phyloP scores from a whole-genome alignment of 2,888 invertebrate species.

The Strigamia crassipes region DNA sequence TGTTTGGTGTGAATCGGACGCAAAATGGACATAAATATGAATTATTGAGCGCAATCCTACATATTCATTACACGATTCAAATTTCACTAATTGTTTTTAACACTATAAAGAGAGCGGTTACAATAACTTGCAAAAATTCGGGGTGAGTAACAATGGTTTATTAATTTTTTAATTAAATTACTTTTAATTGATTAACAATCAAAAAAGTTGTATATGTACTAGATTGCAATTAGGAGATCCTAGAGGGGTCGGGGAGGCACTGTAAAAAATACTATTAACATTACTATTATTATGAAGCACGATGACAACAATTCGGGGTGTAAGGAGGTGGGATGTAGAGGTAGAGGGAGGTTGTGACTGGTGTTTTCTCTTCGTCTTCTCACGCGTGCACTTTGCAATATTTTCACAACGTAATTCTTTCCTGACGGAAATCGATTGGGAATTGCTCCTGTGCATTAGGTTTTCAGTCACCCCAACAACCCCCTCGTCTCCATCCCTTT shows the following conservation, averaged over 20 bases:
- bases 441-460: conserved; percentile 16
- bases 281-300: not conserved
- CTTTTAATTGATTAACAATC: not conserved
- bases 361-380: not conserved
- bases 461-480: not conserved
- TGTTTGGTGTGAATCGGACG: conserved; percentile 1
- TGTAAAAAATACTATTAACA: not conserved
- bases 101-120: not conserved
- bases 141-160: not conserved
- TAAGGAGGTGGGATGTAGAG: not conserved
- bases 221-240: not conserved
- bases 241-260: not conserved
- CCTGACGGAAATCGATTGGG: conserved; percentile 11
- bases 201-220: not conserved
- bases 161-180: not conserved
- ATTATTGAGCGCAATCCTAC: not conserved
- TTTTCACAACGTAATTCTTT: conserved; percentile 12
- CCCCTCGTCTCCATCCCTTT: not conserved
- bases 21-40: not conserved
- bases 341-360: not conserved
- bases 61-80: not conserved
- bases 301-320: not conserved
- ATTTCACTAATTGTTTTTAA: not conserved
- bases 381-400: conserved; percentile 16
- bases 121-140: not conserved